phyloP scores from a whole-genome alignment of 2,113 vertebrate genomes.

The Epinephelus moara region DNA sequence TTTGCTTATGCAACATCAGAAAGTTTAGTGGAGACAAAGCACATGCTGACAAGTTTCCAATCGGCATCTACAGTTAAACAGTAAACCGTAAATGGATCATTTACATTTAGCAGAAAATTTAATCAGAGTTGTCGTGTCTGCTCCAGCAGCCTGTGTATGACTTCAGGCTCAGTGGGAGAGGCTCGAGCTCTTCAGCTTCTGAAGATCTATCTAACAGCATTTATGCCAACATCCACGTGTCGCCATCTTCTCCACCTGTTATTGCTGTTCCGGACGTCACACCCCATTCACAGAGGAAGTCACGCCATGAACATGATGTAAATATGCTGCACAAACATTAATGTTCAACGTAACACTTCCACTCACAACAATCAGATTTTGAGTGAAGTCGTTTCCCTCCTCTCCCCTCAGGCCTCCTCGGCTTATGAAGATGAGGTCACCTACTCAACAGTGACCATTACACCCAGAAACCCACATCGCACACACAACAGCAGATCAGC shows the following conservation, averaged over 20 bases:
- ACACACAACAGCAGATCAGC: not conserved
- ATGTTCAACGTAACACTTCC: not conserved
- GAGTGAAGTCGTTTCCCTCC: not conserved
- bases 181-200: not conserved
- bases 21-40: not conserved
- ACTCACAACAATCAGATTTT: not conserved
- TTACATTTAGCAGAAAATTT: not conserved
- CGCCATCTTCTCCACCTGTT: not conserved
- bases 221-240: conserved; percentile 50
- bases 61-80: not conserved
- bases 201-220: conserved; percentile 1
- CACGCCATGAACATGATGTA: not conserved
- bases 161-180: not conserved
- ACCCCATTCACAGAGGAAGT: not conserved
- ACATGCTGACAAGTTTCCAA: not conserved
- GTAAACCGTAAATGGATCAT: not conserved
- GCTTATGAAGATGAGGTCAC: conserved; percentile 35
- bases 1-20: not conserved
- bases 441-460: conserved; percentile 66
- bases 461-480: conserved; percentile 17
- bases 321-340: not conserved
- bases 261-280: not conserved
- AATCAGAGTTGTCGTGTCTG: not conserved
- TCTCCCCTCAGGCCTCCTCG: conserved; percentile 31
- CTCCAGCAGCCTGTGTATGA: not conserved